Base-by-base conservation (phyloP, 2,888 invertebrate species). In the Pteria penguin region DNA sequence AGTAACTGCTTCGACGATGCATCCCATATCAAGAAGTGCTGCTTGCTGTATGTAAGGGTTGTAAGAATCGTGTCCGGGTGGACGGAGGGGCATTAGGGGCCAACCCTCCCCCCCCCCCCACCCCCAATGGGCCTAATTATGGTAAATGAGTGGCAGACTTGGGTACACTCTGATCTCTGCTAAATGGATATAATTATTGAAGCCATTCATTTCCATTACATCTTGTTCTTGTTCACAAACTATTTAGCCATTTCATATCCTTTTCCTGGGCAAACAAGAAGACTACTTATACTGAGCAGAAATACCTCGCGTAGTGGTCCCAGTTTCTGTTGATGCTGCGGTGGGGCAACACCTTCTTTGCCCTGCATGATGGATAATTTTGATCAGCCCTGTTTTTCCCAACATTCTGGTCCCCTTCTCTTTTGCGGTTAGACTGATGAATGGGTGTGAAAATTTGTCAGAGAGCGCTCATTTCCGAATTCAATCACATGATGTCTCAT, bases 31-130 rank as follows among this genome's bases (percentile, higher is more conserved):
- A 45, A 61, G 32, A 32, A 72, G 2, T 32, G 61, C 62, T 18
- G 14, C 22, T 24, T 72, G 61, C 36, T 72, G 57, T 61, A 65
- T 32, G 55, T 65, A 8, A 72, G 31, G 2, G 65, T 72, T 26
- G 72, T 72, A 4, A 72, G 36, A 18, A 72, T 32, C 3, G 65
- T 72, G 55, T 72, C 62, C 4, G 65, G 72, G 31, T 72, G 65
- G 55, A 63, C 26, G 72, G 72, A 29, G 72, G 55, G 24, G 72
- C 60, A 45, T 72, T n/a, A n/a, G n/a, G n/a, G n/a, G n/a, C n/a
- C n/a, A n/a, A n/a, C n/a, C n/a, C n/a, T n/a, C n/a, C n/a, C n/a
- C n/a, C n/a, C n/a, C n/a, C n/a, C n/a, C n/a, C n/a, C n/a, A n/a
- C 72, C 55, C 52, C 58, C 11, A 58, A 55, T 54, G 57, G 69